These are phyloP conservation scores for Neelides sp. DNA, from an alignment of 1,140 invertebrate genomes.

Conservation along the genomic window DNA sequence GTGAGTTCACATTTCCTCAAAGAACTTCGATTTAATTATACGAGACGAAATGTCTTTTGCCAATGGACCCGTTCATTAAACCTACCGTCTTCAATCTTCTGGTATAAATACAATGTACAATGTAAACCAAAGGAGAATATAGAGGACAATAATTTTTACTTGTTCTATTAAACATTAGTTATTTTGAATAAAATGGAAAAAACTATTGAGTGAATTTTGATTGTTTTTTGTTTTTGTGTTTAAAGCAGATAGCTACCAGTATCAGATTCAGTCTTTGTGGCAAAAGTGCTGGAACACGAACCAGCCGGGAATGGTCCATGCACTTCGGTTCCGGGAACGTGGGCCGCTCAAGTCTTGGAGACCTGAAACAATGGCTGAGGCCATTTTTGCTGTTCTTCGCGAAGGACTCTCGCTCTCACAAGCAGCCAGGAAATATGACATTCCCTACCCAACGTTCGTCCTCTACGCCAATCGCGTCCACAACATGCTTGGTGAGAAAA, in stretches of 20 bases:
- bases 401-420: slow-evolving; percentile 77
- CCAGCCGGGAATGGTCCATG: slow-evolving; percentile 65
- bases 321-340: slow-evolving; percentile 75
- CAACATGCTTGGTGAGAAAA: slow-evolving; percentile 86
- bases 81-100: no score
- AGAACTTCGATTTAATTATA: no score
- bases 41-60: no score
- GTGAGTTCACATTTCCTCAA: no score
- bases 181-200: no score
- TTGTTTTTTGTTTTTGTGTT: slow-evolving; percentile 31
- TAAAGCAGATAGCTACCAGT: slow-evolving; percentile 87
- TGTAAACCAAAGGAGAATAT: no score
- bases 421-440: slow-evolving; percentile 80
- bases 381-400: slow-evolving; percentile 78
- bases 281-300: slow-evolving; percentile 87
- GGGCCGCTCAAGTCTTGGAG: slow-evolving; percentile 83
- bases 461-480: slow-evolving; percentile 85
- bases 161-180: no score
- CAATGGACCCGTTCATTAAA: no score
- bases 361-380: slow-evolving; percentile 84
- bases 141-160: no score
- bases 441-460: slow-evolving; percentile 84
- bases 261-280: slow-evolving; percentile 85
- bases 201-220: background rate
- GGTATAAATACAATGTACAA: no score